Evolutionary conservation across 2,888 invertebrate genomes (phyloP), one percentile per base, ranked within the genome.

Genomic region (Eupsilia transversa): DNA sequence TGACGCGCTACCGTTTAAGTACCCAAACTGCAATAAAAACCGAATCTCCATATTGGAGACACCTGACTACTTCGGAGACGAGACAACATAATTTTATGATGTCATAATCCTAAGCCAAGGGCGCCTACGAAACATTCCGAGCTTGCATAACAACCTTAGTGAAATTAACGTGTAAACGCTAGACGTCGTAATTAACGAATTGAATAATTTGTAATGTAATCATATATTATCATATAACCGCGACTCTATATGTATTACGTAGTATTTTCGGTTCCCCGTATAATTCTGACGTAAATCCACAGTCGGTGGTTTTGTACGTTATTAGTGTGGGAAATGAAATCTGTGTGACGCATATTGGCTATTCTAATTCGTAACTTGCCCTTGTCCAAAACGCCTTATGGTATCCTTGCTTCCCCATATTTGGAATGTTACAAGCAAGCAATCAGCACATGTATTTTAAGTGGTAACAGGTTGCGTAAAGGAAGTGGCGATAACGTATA

Each of bases 61-160:
- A 84, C 79, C 81, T 82, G 76, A 83, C 72, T 59, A 67, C 56
- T 76, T 74, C 66, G 59, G 70, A 75, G 82, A 85, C 77, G 73
- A 81, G 76, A 69, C 69, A 66, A 74, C 69, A 69, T 82, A 74
- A 65, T 79, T 81, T 82, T 69, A 84, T 86, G 82, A 83, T 83
- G 76, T 85, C 82, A 81, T 83, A 85, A 79, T 83, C 81, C 75
- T 85, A 73, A 81, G 82, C 76, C 89, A 90, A 91, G 89, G 91
- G 89, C 91, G 84, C 84, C 86, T 86, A 89, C 88, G 80, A 83
- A 79, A 78, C 71, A 79, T 79, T 78, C 79, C 76, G 63, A 84
- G 86, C 90, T 89, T 88, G 88, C 87, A 86, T 88, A 89, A 87
- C 77, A 87, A 86, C 89, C 90, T 90, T 89, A 85, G 68, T 79